Percentiles rank a stretch among this genome's conserved stretches.
phyloP scores from a whole-genome alignment of 2,888 invertebrate species.

The Herminia tarsipennalis region DNA sequence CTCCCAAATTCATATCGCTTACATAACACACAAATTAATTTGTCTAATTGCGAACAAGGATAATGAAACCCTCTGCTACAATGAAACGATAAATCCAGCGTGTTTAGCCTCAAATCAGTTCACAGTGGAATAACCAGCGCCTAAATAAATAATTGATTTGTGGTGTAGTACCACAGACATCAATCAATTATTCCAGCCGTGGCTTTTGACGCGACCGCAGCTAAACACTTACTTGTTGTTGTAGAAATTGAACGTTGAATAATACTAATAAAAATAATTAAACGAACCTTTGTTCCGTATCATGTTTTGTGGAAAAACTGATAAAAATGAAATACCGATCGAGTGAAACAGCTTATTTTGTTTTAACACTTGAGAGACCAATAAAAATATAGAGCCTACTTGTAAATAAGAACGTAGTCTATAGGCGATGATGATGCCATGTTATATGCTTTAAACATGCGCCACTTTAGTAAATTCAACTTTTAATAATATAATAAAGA shows the following conservation, averaged over 20 bases:
- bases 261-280: background rate
- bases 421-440: no score
- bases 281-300: no score
- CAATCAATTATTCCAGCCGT: constrained; percentile 38
- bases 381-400: no score
- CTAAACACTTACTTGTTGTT: constrained; percentile 11
- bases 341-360: no score
- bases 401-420: no score
- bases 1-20: background rate
- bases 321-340: no score
- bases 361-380: no score
- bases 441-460: no score
- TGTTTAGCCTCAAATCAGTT: constrained; percentile 41
- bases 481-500: no score
- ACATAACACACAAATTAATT: constrained; percentile 28
- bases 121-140: constrained; percentile 31
- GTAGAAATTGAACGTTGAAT: no score
- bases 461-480: no score
- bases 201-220: constrained; percentile 21
- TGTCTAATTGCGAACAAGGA: constrained; percentile 26
- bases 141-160: constrained; percentile 47
- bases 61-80: constrained; percentile 29
- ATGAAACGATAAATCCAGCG: constrained; percentile 34
- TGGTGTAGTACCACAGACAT: constrained; percentile 24
- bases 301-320: no score